A percentile compares a stretch with the other conserved stretches of the same genome.
Conservation (phyloP, 1,140 invertebrate genomes). For the Aculops lycopersici region DNA sequence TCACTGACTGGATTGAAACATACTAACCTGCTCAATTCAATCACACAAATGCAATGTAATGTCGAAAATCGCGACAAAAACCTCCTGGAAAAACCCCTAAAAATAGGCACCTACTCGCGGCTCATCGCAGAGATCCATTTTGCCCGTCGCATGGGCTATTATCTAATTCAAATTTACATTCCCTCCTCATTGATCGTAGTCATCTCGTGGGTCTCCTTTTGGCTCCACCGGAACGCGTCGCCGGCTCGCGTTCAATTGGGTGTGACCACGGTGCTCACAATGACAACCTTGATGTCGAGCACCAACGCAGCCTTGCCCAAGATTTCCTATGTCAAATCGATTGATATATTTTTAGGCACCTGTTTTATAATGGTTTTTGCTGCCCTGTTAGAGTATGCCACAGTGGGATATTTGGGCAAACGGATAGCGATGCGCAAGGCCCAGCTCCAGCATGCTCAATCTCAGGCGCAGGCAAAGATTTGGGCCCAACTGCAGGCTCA, state of each 20-base stretch:
- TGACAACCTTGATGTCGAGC: conserved; percentile 22
- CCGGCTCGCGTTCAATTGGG: conserved; percentile 20
- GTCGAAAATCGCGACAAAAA: not conserved
- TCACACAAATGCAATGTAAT: not conserved
- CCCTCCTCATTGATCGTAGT: conserved; percentile 20
- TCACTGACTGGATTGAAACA: not conserved
- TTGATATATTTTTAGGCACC: conserved; percentile 20
- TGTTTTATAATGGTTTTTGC: conserved; percentile 17
- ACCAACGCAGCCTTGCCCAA: conserved; percentile 21
- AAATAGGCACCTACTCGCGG: conserved; percentile 20
- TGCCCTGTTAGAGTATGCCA: conserved; percentile 37
- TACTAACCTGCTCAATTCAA: not conserved
- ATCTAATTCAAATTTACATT: conserved; percentile 24
- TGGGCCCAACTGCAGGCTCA: conserved; percentile 19
- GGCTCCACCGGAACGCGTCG: conserved; percentile 16
- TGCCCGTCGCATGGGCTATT: conserved; percentile 20
- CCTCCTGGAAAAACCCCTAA: not conserved
- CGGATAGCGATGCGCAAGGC: conserved; percentile 76
- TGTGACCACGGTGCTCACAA: conserved; percentile 22
- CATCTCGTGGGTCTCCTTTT: conserved; percentile 22
- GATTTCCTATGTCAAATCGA: conserved; percentile 20
- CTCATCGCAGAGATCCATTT: conserved; percentile 18
- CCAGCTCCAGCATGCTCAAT: conserved; percentile 31
- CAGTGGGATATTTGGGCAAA: conserved; percentile 78
- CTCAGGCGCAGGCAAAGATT: conserved; percentile 34